These are phyloP conservation scores for Drosophila flavopinicola DNA, from an alignment of 2,888 invertebrate species.

Conservation along the genomic window DNA sequence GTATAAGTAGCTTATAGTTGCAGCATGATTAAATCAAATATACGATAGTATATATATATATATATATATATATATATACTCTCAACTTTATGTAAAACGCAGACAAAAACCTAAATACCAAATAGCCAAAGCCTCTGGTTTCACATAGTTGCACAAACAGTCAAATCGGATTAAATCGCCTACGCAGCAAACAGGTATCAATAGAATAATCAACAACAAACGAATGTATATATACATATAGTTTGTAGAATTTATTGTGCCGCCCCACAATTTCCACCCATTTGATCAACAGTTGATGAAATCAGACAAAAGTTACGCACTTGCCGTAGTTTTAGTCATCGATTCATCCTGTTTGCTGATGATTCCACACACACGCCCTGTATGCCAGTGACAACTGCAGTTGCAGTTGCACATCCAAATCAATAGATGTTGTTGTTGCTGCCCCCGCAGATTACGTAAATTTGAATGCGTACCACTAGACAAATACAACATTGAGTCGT, in stretches of 20 bases:
- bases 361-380: not conserved
- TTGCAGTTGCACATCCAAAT: conserved; percentile 11
- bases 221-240: not conserved
- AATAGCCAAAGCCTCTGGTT: too few species aligned
- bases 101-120: too few species aligned
- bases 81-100: too few species aligned
- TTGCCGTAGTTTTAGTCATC: conserved; percentile 3
- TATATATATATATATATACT: too few species aligned
- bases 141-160: too few species aligned
- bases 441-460: conserved; percentile 42
- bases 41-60: too few species aligned
- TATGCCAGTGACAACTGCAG: conserved; percentile 35
- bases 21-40: too few species aligned
- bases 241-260: not conserved
- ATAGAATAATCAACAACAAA: not conserved
- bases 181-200: not conserved
- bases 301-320: conserved; percentile 12
- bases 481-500: conserved; percentile 6
- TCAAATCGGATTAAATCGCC: not conserved
- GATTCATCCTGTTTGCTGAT: too few species aligned
- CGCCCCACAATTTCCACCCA: too few species aligned
- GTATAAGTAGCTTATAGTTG: too few species aligned
- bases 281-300: not conserved
- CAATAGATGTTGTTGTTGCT: conserved; percentile 7
- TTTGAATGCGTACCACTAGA: conserved; percentile 5